A percentile compares a stretch with the other conserved stretches of the same genome.
Conservation (phyloP, 2,888 invertebrate genomes). For the Xestia c-nigrum region DNA sequence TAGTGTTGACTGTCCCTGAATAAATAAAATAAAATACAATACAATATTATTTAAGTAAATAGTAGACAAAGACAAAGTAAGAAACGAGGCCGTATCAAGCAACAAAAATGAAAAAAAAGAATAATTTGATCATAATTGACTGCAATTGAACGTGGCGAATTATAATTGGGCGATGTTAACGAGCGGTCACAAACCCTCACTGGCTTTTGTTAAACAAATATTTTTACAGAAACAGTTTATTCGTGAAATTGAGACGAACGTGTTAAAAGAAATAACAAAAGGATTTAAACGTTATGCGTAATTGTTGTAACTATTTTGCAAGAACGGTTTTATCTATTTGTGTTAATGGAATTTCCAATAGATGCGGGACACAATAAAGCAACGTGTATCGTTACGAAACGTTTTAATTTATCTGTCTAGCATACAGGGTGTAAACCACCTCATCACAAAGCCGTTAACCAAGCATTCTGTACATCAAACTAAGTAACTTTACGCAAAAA, state of each 20-base stretch:
- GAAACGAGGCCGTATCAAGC: conserved; percentile 28
- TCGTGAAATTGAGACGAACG: conserved; percentile 43
- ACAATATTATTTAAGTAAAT: conserved; percentile 21
- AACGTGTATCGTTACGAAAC: conserved; percentile 2
- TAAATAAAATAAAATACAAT: too few species aligned
- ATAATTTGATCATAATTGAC: conserved; percentile 52
- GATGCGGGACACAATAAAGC: neutral
- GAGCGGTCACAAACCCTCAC: conserved; percentile 37
- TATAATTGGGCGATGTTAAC: conserved; percentile 56
- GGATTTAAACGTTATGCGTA: conserved; percentile 2
- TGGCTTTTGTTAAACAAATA: conserved; percentile 42
- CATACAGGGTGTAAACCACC: too few species aligned
- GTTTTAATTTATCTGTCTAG: neutral
- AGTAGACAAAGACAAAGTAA: conserved; percentile 25
- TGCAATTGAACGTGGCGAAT: conserved; percentile 53
- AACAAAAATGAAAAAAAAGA: conserved; percentile 44
- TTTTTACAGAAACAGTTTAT: conserved; percentile 27
- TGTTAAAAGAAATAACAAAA: conserved; percentile 24
- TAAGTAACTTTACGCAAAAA: too few species aligned
- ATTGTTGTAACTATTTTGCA: conserved; percentile 35
- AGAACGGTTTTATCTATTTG: conserved; percentile 15
- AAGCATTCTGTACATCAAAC: too few species aligned
- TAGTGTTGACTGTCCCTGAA: too few species aligned
- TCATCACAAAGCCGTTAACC: too few species aligned
- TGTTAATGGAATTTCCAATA: conserved; percentile 29